Base-by-base conservation (phyloP, 92 coral and sea anemone species). In the Scolanthus callimorphus region DNA sequence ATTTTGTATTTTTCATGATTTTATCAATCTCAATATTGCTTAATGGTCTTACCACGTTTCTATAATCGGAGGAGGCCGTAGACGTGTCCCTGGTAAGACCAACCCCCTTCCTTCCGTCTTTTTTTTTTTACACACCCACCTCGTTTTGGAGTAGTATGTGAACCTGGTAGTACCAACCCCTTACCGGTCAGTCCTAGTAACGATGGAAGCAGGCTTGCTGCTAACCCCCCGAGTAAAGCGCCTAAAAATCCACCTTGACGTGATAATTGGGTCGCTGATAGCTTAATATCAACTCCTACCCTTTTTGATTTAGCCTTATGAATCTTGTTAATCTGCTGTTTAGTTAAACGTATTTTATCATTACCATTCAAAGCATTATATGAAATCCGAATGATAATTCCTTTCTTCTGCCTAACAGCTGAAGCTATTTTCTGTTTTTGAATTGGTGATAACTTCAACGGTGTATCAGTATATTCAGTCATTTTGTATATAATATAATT, bases 281-380 rank as follows among this genome's bases (percentile, higher is more conserved):
- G 51, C 27, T 65, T 65, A 34, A 65, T 27, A 54, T 65, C 72
- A 13, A 19, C 69, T 2, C 72, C 72, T 12, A 20, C 31, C 1
- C 69, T 49, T 3, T 50, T 34, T 4, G 44, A 17, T 55, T 49
- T 49, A 17, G 72, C 43, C 48, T 65, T 65, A 3, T 55, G 1
- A 29, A 65, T 65, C 27, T 51, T 65, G 20, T 54, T 54, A 9
- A 65, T 52, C 37, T 65, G 72, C 26, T 13, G 25, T 29, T 30
- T 52, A 3, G 72, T 65, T 15, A 65, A 21, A 4, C 8, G 4
- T 1, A 65, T 20, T 26, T 55, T 17, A 37, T 65, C 72, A 55
- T 31, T 55, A 54, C 72, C 72, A 25, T 46, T 9, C 8, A 10
- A 46, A 21, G 8, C 22, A 19, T 21, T 20, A 46, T 9, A 19